Conservation (phyloP, 2,797 vertebrate genomes). For the Sparidentex hasta region DNA sequence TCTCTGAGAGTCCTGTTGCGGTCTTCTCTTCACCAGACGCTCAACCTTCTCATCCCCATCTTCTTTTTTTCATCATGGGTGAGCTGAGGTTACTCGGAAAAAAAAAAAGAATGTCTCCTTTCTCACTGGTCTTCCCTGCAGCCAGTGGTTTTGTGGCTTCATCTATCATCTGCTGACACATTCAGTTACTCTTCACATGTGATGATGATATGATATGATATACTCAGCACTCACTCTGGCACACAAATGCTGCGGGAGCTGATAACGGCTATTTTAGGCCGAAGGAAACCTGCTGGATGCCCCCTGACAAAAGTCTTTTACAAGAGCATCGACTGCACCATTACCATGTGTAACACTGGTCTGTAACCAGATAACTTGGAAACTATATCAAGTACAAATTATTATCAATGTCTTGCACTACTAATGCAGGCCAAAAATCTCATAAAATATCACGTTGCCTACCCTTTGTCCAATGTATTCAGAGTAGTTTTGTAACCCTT, state of each 20-base stretch:
- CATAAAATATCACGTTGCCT: not conserved
- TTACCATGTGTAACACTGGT: not conserved
- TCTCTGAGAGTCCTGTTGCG: slow-evolving; percentile 24
- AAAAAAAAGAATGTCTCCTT: slow-evolving; percentile 15
- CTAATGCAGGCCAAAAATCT: not conserved
- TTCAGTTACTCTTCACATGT: slow-evolving; percentile 65
- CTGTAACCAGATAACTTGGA: not conserved
- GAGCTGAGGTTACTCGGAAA: slow-evolving; percentile 58
- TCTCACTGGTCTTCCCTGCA: slow-evolving; percentile 54
- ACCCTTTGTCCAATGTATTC: not conserved
- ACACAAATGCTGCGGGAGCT: slow-evolving; percentile 62
- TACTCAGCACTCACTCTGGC: slow-evolving; percentile 25
- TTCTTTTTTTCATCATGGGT: slow-evolving; percentile 39
- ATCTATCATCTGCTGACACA: slow-evolving; percentile 68
- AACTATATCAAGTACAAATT: not conserved
- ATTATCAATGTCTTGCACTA: not conserved
- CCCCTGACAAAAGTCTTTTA: slow-evolving; percentile 14
- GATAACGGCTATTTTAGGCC: slow-evolving; percentile 83
- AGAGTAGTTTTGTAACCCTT: not conserved
- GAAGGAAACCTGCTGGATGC: slow-evolving; percentile 31
- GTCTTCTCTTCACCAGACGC: slow-evolving; percentile 38
- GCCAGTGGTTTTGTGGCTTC: slow-evolving; percentile 66
- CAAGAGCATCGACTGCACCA: not conserved
- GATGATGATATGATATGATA: slow-evolving; percentile 43
- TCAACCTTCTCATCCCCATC: slow-evolving; percentile 36